Evolutionary conservation across 2,888 invertebrate species (phyloP), one percentile per base, ranked within the genome.

Genomic region (Drosophila emarginata): DNA sequence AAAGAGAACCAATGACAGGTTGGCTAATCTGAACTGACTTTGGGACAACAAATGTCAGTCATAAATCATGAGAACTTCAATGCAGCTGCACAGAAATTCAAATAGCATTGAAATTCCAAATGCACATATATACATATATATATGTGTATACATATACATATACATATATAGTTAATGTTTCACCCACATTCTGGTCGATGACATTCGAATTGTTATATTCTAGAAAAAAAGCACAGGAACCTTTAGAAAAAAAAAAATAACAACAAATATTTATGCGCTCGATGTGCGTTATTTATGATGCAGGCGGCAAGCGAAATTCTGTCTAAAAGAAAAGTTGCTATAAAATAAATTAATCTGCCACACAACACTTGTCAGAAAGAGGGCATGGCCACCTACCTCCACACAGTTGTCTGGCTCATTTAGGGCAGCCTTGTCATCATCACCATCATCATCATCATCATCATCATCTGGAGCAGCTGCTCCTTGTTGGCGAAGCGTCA

Each of bases 301-400:
- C 60, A 15, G 74, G 26, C 56, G 54, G 36, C 36, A 11, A 54
- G 36, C 54, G 18, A 54, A 57, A 65, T 58, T 56, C 32, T 39
- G 37, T 53, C 40, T 28, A 50, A 40, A 53, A 45, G 45, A 32
- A 75, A 72, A 75, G 57, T 72, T 77, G 70, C 75, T 66, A 78
- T 71, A 69, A 80, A 74, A 83, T 80, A 81, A 83, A 81, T 81
- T 76, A 80, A 79, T 80, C 79, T 80, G 74, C 68, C 78, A 62
- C 67, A 64, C 66, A 70, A 64, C 64, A 70, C 73, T 69, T 76
- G 76, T 73, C 76, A 45, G 45, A 21, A 72, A 66, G 61, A 58
- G 67, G 64, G 61, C 52, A 58, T 28, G 65, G 56, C 26, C 36
- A 36, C 26, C 64, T 37, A 15, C 50, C 36, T 32, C 15, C 60